Percentiles rank a stretch among this genome's conserved stretches.
Conservation (phyloP, 2,113 vertebrate species). For the Anarrhichthys ocellatus region DNA sequence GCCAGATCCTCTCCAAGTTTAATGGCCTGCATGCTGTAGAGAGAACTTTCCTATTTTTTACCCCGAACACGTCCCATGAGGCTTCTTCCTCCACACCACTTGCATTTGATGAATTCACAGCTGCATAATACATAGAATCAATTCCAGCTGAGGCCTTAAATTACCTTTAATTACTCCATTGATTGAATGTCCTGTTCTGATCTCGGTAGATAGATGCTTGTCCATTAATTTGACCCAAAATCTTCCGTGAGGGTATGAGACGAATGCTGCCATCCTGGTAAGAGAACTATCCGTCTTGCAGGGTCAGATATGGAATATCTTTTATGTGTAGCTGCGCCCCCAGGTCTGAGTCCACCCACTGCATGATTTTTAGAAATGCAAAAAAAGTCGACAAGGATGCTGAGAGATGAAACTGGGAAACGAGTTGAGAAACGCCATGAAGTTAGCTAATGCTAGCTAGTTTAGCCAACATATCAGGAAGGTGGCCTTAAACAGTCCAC, state of each 20-base stretch:
- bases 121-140: conserved; percentile 79
- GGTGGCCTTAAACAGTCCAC: too few relatives aligned
- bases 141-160: conserved; percentile 78
- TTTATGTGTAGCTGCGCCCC: neutral
- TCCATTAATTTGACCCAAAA: conserved; percentile 73
- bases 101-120: conserved; percentile 76
- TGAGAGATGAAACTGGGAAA: too few relatives aligned
- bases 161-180: conserved; percentile 76
- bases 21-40: conserved; percentile 5
- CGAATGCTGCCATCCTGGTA: conserved; percentile 46
- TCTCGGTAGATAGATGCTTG: conserved; percentile 78
- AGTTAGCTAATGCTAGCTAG: too few relatives aligned
- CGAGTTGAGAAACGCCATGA: too few relatives aligned
- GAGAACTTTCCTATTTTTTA: conserved; percentile 41
- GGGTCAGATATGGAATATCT: conserved; percentile 47
- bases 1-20: neutral
- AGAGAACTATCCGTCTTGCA: conserved; percentile 53
- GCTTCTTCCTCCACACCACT: conserved; percentile 56
- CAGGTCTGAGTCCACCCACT: neutral
- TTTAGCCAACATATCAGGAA: too few relatives aligned
- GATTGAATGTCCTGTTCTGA: conserved; percentile 78
- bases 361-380: neutral
- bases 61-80: conserved; percentile 50
- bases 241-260: conserved; percentile 14
- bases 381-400: neutral